Evolutionary conservation across 2,888 invertebrate genomes (phyloP), one percentile per base, ranked within the genome.

Genomic region (Agrotis exclamationis): DNA sequence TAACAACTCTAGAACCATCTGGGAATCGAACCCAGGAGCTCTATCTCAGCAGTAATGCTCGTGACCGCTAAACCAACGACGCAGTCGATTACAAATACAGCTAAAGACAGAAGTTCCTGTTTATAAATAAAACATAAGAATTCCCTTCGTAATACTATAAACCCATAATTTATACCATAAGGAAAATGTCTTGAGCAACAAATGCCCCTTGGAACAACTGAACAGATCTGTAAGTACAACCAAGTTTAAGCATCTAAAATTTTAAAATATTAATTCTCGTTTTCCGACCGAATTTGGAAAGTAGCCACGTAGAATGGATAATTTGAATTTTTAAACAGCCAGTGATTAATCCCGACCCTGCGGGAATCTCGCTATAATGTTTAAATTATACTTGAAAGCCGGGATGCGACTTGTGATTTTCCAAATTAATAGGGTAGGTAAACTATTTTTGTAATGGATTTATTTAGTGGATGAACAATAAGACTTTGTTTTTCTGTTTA

Each of bases 261-360:
- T 89, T 92, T 87, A 90, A 39, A 93, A 90, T 91, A 93, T 92
- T 91, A 89, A 93, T 88, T 87, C 87, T 81, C 86, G 86, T 88
- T 91, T 91, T 87, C 87, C 87, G 85, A 74, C 85, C 81, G 82
- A 87, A 88, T 91, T 87, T 80, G 63, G 78, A 89, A 90, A 91
- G 90, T 88, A 91, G 83, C 89, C 87, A 85, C 87, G 90, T 88
- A 88, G 89, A 89, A 91, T 86, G 59, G 88, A 91, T 91, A 89
- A 91, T 91, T 91, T 93, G 88, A 93, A 94, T 93, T 92, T 93
- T 93, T 93, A 92, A 94, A 91, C 89, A 92, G 86, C 86, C 86
- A 88, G 85, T 89, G 89, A 92, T 94, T 93, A 93, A 92, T 92
- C 90, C 85, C 74, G 71, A 69, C 69, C 82, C 86, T 58, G 78